A percentile compares a stretch with the other conserved stretches of the same genome.
These are phyloP conservation scores for Folsomia candida DNA, from an alignment of 2,888 invertebrate genomes.

Conservation along the genomic window DNA sequence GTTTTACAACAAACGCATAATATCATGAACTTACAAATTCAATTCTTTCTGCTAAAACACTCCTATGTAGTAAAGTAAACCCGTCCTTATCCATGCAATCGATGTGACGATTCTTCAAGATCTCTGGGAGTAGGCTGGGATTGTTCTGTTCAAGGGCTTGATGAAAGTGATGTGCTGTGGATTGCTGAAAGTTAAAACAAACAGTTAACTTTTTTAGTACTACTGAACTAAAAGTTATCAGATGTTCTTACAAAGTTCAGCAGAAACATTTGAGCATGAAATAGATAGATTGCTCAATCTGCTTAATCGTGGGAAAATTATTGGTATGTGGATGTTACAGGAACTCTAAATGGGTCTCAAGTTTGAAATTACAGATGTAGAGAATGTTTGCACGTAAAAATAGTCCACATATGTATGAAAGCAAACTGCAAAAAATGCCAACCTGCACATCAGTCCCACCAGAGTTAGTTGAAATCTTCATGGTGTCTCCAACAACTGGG, in stretches of 20 bases:
- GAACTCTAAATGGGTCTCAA: too few species aligned
- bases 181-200: conserved; percentile 23
- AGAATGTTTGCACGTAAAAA: too few species aligned
- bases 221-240: neutral
- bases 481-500: neutral
- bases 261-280: neutral
- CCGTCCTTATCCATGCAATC: conserved; percentile 49
- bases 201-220: conserved; percentile 6
- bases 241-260: neutral
- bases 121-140: conserved; percentile 43
- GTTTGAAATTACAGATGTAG: too few species aligned
- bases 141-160: conserved; percentile 44
- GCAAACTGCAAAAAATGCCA: too few species aligned
- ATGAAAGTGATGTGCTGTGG: conserved; percentile 37
- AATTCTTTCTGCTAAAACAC: conserved; percentile 47
- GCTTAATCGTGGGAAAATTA: neutral
- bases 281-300: neutral
- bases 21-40: conserved; percentile 48
- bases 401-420: too few species aligned
- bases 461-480: neutral
- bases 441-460: conserved; percentile 2
- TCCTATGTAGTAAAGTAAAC: conserved; percentile 47
- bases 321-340: too few species aligned
- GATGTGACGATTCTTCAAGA: conserved; percentile 47
- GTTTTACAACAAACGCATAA: too few species aligned